phyloP scores from a whole-genome alignment of 1,140 invertebrate species.

The Tribolium castaneum region DNA sequence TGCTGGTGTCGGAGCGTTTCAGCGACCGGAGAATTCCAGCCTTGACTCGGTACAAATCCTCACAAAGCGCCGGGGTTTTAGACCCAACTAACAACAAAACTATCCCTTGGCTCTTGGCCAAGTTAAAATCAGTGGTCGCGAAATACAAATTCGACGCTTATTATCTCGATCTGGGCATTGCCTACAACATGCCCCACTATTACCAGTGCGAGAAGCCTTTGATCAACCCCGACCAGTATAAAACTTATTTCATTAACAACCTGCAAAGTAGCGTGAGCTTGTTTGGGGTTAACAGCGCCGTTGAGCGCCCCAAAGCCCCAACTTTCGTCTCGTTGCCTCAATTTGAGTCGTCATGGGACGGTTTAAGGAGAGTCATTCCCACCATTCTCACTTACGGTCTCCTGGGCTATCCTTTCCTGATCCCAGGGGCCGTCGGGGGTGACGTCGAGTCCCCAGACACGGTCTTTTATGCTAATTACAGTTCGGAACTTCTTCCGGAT shows the following conservation, averaged over 20 bases:
- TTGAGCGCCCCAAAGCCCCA: constrained; percentile 82
- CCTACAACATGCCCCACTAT: constrained; percentile 87
- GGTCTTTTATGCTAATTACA: constrained; percentile 64
- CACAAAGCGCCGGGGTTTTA: constrained; percentile 81
- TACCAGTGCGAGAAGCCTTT: constrained; percentile 80
- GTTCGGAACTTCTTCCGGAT: constrained; percentile 74
- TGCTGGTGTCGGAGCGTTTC: constrained; percentile 78
- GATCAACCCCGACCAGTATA: constrained; percentile 85
- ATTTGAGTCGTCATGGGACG: constrained; percentile 89
- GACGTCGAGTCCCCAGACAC: constrained; percentile 74
- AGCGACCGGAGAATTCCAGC: constrained; percentile 80
- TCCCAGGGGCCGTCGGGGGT: constrained; percentile 94
- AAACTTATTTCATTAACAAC: constrained; percentile 76
- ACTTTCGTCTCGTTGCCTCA: constrained; percentile 89
- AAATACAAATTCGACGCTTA: constrained; percentile 88
- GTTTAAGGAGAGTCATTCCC: constrained; percentile 84
- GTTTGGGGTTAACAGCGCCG: constrained; percentile 86
- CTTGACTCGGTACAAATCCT: constrained; percentile 79
- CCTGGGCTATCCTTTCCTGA: constrained; percentile 90
- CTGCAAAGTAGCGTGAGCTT: constrained; percentile 74
- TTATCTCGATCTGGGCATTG: constrained; percentile 90
- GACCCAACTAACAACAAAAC: constrained; percentile 87
- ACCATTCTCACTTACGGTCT: constrained; percentile 88
- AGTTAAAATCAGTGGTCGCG: constrained; percentile 76
- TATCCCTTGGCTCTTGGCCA: constrained; percentile 81